Evolutionary conservation across 2,888 invertebrate genomes (phyloP).

Genomic region (Tethea ocularis): DNA sequence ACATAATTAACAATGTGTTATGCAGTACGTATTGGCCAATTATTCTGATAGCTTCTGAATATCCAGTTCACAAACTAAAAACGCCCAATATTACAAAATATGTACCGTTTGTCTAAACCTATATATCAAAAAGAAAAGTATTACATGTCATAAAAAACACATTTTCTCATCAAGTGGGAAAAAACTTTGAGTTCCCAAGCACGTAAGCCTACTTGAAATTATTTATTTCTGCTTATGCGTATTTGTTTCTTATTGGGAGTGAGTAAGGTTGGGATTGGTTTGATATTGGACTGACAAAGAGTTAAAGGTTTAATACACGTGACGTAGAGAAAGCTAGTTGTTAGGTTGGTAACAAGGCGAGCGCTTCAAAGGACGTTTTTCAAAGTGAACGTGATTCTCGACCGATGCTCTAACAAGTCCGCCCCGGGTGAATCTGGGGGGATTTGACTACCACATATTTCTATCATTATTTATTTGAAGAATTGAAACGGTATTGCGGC

Average conservation of each 20-base stretch:
- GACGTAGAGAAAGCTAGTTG: conserved; percentile 61
- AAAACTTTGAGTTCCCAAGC: conserved; percentile 56
- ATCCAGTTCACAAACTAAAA: too few relatives aligned
- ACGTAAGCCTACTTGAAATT: conserved; percentile 60
- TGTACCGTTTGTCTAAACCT: not conserved
- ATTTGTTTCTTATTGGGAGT: conserved; percentile 24
- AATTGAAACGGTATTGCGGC: conserved; percentile 22
- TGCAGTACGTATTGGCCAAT: too few relatives aligned
- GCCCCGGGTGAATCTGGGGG: conserved; percentile 46
- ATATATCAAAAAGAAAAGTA: conserved; percentile 6
- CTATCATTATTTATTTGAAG: conserved; percentile 42
- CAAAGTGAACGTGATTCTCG: conserved; percentile 74
- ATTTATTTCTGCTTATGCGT: conserved; percentile 41
- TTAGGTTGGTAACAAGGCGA: conserved; percentile 62
- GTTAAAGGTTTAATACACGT: conserved; percentile 60
- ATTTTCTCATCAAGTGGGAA: conserved; percentile 51
- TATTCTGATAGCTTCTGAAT: too few relatives aligned
- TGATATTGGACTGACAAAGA: conserved; percentile 36
- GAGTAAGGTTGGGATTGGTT: conserved; percentile 35
- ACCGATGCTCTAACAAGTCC: conserved; percentile 68
- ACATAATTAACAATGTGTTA: not conserved
- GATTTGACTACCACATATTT: conserved; percentile 49
- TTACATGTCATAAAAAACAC: conserved; percentile 42
- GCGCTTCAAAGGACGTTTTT: conserved; percentile 72
- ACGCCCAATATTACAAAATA: not conserved